Percentiles rank a stretch among this genome's conserved stretches.
Conservation (phyloP, 2,888 invertebrate species). For the Drosophila mulleri region DNA sequence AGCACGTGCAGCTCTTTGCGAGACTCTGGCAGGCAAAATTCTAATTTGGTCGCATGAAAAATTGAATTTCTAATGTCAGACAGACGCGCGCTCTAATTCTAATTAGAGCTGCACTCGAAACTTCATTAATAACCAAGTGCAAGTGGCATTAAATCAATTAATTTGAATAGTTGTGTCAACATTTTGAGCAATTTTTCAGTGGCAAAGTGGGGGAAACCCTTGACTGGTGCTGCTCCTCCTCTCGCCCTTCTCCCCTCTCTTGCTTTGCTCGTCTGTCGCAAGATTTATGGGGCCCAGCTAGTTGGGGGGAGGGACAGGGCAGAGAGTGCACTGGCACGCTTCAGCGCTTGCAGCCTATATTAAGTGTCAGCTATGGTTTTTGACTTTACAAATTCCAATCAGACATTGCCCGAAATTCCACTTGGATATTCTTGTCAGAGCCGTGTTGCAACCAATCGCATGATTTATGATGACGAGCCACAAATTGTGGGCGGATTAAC, state of each 20-base stretch:
- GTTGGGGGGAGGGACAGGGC: background rate
- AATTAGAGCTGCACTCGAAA: slow-evolving; percentile 72
- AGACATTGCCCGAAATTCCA: slow-evolving; percentile 45
- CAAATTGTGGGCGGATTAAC: slow-evolving; percentile 36
- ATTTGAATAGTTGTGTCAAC: slow-evolving; percentile 79
- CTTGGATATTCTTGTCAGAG: slow-evolving; percentile 41
- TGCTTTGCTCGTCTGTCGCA: background rate
- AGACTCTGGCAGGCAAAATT: slow-evolving; percentile 22
- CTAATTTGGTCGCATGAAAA: slow-evolving; percentile 67
- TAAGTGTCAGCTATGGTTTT: slow-evolving; percentile 78
- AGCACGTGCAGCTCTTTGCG: slow-evolving; percentile 27
- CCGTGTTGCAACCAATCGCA: slow-evolving; percentile 43
- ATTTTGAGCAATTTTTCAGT: slow-evolving; percentile 75
- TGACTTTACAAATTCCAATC: slow-evolving; percentile 81
- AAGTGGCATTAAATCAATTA: slow-evolving; percentile 76
- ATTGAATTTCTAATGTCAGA: slow-evolving; percentile 51
- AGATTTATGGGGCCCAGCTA: slow-evolving; percentile 60
- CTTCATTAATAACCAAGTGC: slow-evolving; percentile 75
- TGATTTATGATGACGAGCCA: slow-evolving; percentile 57
- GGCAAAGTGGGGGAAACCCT: slow-evolving; percentile 52
- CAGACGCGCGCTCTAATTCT: slow-evolving; percentile 48
- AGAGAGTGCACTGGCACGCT: slow-evolving; percentile 57
- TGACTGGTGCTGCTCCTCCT: slow-evolving; percentile 33
- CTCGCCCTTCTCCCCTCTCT: background rate
- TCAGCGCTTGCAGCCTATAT: slow-evolving; percentile 71